Conservation (phyloP, 64 coral and sea anemone species). For the Stylophora pistillata region DNA sequence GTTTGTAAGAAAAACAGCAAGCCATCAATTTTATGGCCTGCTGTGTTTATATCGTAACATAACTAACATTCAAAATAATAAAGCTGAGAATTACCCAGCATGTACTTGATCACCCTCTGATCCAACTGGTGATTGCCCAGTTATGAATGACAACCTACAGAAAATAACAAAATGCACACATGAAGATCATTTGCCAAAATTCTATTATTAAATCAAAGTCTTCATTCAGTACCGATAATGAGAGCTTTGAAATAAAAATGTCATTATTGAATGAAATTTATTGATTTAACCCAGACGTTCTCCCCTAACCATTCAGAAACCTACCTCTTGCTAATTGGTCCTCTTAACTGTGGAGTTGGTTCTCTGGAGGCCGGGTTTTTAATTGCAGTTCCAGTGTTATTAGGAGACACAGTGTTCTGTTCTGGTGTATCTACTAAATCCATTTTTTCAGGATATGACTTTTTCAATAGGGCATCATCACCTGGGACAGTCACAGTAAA, state of each 20-base stretch:
- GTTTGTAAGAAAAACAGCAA: too few relatives aligned
- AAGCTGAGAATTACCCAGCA: background rate
- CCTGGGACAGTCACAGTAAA: background rate
- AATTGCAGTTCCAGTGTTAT: constrained; percentile 57
- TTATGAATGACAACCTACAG: constrained; percentile 11
- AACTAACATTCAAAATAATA: background rate
- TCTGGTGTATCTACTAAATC: background rate
- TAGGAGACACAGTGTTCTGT: constrained; percentile 18
- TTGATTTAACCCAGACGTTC: too few relatives aligned
- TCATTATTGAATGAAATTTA: background rate
- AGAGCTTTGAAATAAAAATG: background rate
- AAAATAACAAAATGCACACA: background rate
- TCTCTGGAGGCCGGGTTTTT: constrained; percentile 46
- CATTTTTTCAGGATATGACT: background rate
- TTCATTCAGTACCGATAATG: too few relatives aligned
- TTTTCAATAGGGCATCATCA: background rate
- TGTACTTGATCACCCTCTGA: background rate
- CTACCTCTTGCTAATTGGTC: constrained; percentile 46
- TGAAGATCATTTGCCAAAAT: background rate
- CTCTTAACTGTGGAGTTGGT: constrained; percentile 54
- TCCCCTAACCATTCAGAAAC: background rate
- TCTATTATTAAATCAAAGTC: too few relatives aligned
- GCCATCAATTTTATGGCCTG: too few relatives aligned
- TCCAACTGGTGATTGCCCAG: background rate
- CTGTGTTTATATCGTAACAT: too few relatives aligned